Percentiles rank a stretch among this genome's conserved stretches.
These are phyloP conservation scores for Oenanthe oenanthe DNA, from an alignment of 2,113 vertebrate species.

Conservation along the genomic window DNA sequence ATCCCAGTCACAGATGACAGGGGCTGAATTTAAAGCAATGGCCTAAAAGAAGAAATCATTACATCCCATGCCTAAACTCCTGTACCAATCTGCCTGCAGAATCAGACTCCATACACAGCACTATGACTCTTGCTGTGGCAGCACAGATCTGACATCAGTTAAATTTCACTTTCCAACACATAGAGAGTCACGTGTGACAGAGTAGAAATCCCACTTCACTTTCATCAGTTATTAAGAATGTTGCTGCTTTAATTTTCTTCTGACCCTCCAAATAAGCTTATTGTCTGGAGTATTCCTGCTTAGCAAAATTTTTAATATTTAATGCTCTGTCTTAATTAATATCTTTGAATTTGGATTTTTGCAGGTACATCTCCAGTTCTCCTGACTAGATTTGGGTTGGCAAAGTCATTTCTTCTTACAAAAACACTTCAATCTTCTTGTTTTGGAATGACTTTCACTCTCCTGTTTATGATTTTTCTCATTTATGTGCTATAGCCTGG, in stretches of 20 bases:
- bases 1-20: neutral
- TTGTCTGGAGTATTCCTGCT: conserved; percentile 39
- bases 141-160: neutral
- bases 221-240: neutral
- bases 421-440: neutral
- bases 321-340: conserved; percentile 37
- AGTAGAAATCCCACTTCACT: neutral
- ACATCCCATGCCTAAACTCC: neutral
- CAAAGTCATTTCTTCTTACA: neutral
- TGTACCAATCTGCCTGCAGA: neutral
- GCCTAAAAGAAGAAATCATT: conserved; percentile 20
- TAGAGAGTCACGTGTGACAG: neutral
- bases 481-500: neutral
- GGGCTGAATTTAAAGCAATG: conserved; percentile 24
- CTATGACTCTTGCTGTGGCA: neutral
- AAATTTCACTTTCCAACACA: neutral
- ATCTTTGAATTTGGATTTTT: conserved; percentile 41
- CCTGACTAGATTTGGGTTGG: neutral
- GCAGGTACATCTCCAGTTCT: neutral
- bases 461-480: neutral
- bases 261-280: neutral
- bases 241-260: neutral
- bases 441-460: neutral
- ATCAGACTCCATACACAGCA: neutral
- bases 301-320: conserved; percentile 27